Conservation (phyloP, 1,140 invertebrate species). For the Drosophila neocordata region DNA sequence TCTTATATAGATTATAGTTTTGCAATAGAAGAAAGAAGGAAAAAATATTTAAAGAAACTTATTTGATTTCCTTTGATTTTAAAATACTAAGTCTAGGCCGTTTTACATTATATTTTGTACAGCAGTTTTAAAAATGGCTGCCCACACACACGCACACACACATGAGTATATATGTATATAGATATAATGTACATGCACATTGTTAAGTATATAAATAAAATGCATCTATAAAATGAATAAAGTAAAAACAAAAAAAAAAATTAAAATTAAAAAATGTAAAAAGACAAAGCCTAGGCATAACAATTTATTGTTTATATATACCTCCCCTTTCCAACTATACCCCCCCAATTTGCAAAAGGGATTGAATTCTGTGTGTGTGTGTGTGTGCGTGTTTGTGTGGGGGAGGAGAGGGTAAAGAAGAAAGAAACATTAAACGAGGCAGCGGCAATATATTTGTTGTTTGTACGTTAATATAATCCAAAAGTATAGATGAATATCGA, state of each 20-base stretch:
- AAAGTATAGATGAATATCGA: conserved; percentile 55
- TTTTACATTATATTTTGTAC: conserved; percentile 7
- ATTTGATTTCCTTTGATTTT: too few species aligned
- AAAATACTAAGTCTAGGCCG: neutral
- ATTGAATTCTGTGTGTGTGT: neutral
- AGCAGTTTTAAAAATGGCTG: conserved; percentile 16
- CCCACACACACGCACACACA: conserved; percentile 6
- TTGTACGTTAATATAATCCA: conserved; percentile 48
- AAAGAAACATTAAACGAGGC: conserved; percentile 3
- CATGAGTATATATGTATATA: neutral
- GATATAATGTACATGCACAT: conserved; percentile 20
- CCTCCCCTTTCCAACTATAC: neutral
- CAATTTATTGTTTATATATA: conserved; percentile 73
- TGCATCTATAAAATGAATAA: conserved; percentile 15
- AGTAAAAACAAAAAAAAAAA: conserved; percentile 22
- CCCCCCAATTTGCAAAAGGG: too few species aligned
- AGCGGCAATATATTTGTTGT: conserved; percentile 8
- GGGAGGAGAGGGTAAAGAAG: neutral
- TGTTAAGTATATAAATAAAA: conserved; percentile 21
- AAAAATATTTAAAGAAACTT: too few species aligned
- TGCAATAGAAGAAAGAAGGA: too few species aligned
- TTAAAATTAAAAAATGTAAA: conserved; percentile 53
- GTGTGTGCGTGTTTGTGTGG: neutral
- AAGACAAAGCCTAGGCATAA: conserved; percentile 66
- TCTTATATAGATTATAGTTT: too few species aligned